Evolutionary conservation across 92 coral and sea anemone genomes (phyloP).

Genomic region (Phenganax marumi): DNA sequence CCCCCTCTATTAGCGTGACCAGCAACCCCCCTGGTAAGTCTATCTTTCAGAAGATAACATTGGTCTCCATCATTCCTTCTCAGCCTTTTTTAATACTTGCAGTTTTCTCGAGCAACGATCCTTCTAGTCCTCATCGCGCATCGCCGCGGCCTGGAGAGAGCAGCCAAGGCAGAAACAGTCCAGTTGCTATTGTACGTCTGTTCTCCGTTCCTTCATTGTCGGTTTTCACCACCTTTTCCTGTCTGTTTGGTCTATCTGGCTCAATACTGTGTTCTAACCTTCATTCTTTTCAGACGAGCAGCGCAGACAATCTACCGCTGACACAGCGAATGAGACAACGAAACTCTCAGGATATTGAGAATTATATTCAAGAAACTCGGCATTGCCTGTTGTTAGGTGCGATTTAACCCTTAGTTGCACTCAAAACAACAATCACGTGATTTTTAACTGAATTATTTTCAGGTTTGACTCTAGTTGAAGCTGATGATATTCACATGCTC

Average conservation of each 20-base stretch:
- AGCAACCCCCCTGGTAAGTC: conserved; percentile 1
- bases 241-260: neutral
- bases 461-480: conserved; percentile 39
- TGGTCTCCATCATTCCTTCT: neutral
- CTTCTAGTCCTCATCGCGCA: neutral
- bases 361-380: conserved; percentile 38
- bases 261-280: neutral
- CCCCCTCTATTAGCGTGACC: conserved; percentile 30
- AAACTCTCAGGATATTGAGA: conserved; percentile 24
- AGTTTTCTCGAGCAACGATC: conserved; percentile 17
- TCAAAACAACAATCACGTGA: neutral
- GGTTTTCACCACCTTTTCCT: too few relatives aligned
- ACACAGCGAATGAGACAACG: conserved; percentile 16
- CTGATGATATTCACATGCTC: conserved; percentile 41
- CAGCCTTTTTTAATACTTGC: neutral
- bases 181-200: conserved; percentile 19
- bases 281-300: neutral
- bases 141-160: conserved; percentile 16
- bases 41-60: neutral
- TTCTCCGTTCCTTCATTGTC: neutral
- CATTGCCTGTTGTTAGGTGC: conserved; percentile 32
- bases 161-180: conserved; percentile 25
- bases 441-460: neutral
- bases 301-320: conserved; percentile 30
- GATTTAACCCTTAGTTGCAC: neutral